phyloP scores from a whole-genome alignment of 2,113 vertebrate species.

The Tetrao urogallus region DNA sequence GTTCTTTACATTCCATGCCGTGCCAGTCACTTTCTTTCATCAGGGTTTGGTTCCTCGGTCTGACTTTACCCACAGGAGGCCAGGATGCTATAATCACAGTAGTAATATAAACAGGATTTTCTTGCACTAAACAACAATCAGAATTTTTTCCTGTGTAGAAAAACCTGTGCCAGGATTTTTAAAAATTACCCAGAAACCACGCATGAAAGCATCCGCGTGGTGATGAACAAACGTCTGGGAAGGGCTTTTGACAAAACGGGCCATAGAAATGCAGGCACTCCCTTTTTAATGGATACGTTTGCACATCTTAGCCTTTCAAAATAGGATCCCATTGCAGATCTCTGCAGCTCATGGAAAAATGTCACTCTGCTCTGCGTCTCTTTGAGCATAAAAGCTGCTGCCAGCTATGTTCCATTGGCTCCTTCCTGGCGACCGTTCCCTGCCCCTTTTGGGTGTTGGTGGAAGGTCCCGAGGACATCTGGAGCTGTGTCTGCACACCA shows the following conservation, averaged over 20 bases:
- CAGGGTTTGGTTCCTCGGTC: not conserved
- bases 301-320: not conserved
- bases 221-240: not conserved
- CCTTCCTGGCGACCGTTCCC: conserved; percentile 31
- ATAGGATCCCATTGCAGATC: not conserved
- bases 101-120: not conserved
- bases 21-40: not conserved
- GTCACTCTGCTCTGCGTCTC: not conserved
- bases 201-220: not conserved
- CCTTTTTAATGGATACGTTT: not conserved
- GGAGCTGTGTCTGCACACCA: conserved; percentile 33
- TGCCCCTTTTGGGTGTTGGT: conserved; percentile 47
- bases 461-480: conserved; percentile 50
- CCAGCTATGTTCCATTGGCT: conserved; percentile 52
- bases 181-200: not conserved
- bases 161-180: not conserved
- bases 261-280: not conserved
- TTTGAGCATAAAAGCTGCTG: conserved; percentile 44
- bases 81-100: not conserved
- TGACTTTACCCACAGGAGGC: not conserved
- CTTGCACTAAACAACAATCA: not conserved
- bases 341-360: conserved; percentile 26
- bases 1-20: not conserved
- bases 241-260: not conserved
- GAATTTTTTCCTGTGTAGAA: not conserved